Evolutionary conservation across 2,888 invertebrate species (phyloP).

Genomic region (Agrochola circellaris): DNA sequence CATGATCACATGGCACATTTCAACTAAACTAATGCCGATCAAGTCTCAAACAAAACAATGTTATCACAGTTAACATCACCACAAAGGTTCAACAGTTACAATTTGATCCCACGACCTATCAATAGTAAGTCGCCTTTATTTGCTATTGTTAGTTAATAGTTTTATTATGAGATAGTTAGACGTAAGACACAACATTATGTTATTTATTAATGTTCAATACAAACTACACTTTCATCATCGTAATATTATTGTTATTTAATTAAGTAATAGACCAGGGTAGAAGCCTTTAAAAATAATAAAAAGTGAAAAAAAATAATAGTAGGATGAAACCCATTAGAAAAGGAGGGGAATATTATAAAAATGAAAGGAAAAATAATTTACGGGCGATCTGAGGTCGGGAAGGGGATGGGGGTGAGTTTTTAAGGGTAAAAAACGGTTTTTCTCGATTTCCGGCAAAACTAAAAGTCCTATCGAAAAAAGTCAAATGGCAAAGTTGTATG

Average conservation of each 20-base stretch:
- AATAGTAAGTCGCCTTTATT: neutral
- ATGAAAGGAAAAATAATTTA: too few species aligned
- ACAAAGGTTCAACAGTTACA: conserved; percentile 2
- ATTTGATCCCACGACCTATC: neutral
- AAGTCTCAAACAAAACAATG: conserved; percentile 3
- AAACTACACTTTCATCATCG: neutral
- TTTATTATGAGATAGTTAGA: conserved; percentile 23
- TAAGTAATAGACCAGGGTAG: too few species aligned
- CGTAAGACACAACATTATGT: neutral
- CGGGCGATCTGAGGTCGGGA: too few species aligned
- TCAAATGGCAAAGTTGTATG: too few species aligned
- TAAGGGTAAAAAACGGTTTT: too few species aligned
- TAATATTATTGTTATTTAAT: neutral
- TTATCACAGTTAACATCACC: neutral
- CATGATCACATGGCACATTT: neutral
- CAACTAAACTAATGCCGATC: neutral
- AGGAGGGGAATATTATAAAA: too few species aligned
- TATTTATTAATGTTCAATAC: neutral
- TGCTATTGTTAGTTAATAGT: neutral
- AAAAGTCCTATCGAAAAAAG: too few species aligned
- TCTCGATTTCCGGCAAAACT: too few species aligned
- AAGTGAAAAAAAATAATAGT: too few species aligned
- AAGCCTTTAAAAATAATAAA: too few species aligned
- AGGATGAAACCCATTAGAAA: too few species aligned
- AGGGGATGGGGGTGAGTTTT: too few species aligned